Evolutionary conservation across 2,113 vertebrate genomes (phyloP), one percentile per base, ranked within the genome.

Genomic region (Ammodytes marinus): DNA sequence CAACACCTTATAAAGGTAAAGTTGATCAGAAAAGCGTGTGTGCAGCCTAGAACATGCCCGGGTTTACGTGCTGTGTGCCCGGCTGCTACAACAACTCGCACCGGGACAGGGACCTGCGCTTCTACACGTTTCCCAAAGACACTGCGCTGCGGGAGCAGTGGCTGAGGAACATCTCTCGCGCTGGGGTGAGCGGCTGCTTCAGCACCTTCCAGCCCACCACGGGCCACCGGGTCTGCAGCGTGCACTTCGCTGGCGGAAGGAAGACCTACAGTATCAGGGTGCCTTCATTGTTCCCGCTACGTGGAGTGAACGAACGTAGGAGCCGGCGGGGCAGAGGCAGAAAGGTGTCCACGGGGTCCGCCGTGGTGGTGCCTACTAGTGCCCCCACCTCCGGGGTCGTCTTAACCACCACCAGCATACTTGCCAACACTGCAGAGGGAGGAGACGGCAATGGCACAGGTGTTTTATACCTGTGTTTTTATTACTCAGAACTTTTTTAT

Each of bases 61-160:
- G 95, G 74, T 95, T 95, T 80, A 95, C 95, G 5, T 95, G 95
- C 87, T 95, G 95, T 80, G 95, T 95, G 9, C 95, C 95, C n/a
- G 95, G 95, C 85, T 98, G 97, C 95, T 99, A 98, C 94, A 99
- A 97, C 93, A 99, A 99, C 93, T 99, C 97, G 61, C 97, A 99
- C 82, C 96, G 98, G 83, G 97, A 99, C 94, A 96, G 97, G 91
- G 97, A 97, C 74, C 95, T 99, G 89, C 97, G 97, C 82, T 99
- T 99, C 93, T 99, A 99, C 94, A 99, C 98, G 64, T 99, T 99
- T 90, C 98, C 98, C 17, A 99, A 99, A 95, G 97, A 99, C 90
- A 91, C 94, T 74, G 93, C 96, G 91, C 95, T 98, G 84, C 93
- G 98, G 77, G 97, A 97, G 90, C 95, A 96, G 72, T 99, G 98